Base-by-base conservation (phyloP, 2,113 vertebrate genomes). In the Stegastes partitus region DNA sequence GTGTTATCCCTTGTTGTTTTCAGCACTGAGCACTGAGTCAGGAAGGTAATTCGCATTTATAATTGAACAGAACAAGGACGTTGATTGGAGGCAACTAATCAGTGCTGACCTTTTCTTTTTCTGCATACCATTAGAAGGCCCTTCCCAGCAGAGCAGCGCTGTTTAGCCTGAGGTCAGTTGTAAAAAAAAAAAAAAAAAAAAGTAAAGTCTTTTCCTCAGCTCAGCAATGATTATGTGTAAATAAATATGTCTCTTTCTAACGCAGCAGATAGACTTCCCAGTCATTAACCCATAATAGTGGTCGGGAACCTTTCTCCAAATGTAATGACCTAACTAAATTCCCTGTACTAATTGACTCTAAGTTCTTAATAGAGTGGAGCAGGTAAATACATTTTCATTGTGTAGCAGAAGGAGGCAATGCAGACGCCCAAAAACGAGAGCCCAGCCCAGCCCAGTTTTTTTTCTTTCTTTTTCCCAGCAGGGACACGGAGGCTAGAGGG, bases 271-370 rank as follows among this genome's bases (percentile, higher is more conserved):
- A 55, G 54, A 61, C 61, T 76, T 68, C 64, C n/a, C 15, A 50
- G 68, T 86, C 68, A 89, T 90, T 91, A 85, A 77, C 71, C 68
- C 31, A 72, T 86, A 80, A 83, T 74, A 68, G 44, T 53, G 50
- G 56, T 76, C 51, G 2, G 44, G 25, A 55, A 68, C 44, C 59
- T 66, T 80, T 79, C 79, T 89, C 51, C 50, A 37, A 50, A 55
- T 70, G 11, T 83, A 82, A 83, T 64, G 81, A 82, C 61, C 74
- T n/a, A 61, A 74, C 51, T 79, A 28, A 58, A 65, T 86, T 68
- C 73, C 82, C 21, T 58, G 49, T 58, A 56, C 28, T 80, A 83
- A 89, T 88, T 77, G 84, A 81, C 77, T 87, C 47, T 4, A 11
- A 55, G 26, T 59, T 51, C 26, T 11, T 37, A 22, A 72, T 58